phyloP scores from a whole-genome alignment of 2,888 invertebrate genomes.

The Plagodis pulveraria region DNA sequence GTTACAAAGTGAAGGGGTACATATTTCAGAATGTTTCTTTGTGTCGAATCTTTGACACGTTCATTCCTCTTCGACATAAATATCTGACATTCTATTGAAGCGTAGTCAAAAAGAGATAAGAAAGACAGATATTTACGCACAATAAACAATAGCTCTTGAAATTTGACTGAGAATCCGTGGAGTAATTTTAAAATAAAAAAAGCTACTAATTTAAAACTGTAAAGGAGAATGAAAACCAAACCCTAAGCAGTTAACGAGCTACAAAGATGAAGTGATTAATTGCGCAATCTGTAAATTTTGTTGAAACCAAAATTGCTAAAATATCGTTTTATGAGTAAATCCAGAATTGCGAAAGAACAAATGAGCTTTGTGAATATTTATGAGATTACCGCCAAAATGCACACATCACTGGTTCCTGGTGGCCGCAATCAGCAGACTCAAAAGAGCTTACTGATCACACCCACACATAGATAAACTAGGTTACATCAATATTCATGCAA shows the following conservation, averaged over 20 bases:
- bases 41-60: conserved; percentile 25
- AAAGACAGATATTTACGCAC: too few species aligned
- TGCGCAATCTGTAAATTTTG: too few species aligned
- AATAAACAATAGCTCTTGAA: too few species aligned
- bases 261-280: too few species aligned
- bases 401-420: conserved; percentile 34
- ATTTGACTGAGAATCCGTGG: too few species aligned
- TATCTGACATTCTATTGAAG: conserved; percentile 21
- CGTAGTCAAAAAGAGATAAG: conserved; percentile 9
- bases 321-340: conserved; percentile 2
- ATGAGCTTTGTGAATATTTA: conserved; percentile 56
- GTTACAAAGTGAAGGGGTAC: conserved; percentile 9
- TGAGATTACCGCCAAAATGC: conserved; percentile 58
- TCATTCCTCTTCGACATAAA: conserved; percentile 12
- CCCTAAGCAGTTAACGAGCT: too few species aligned
- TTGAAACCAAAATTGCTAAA: background rate
- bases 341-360: conserved; percentile 34
- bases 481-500: conserved; percentile 43
- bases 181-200: too few species aligned
- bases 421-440: conserved; percentile 45
- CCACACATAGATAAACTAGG: conserved; percentile 22
- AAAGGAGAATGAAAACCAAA: too few species aligned
- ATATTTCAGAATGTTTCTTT: conserved; percentile 19
- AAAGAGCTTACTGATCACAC: conserved; percentile 38
- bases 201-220: too few species aligned